phyloP scores from a whole-genome alignment of 2,888 invertebrate species.

The Eilema caniola region DNA sequence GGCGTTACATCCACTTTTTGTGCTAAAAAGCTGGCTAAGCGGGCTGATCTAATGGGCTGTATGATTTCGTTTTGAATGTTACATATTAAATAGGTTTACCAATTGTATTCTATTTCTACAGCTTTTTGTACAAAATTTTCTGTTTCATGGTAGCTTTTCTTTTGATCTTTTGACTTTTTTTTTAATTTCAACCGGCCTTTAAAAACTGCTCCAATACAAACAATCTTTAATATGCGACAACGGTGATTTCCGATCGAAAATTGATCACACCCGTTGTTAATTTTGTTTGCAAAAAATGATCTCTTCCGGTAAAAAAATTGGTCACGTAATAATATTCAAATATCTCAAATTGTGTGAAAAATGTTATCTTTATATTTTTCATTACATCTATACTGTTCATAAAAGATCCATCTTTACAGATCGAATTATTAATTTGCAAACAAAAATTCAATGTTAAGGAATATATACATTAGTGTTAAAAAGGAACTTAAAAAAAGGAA shows the following conservation, averaged over 20 bases:
- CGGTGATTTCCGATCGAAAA: not conserved
- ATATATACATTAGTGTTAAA: too few species aligned
- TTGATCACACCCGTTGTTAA: not conserved
- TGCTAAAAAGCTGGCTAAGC: not conserved
- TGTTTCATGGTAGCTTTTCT: not conserved
- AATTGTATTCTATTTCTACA: not conserved
- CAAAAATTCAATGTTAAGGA: too few species aligned
- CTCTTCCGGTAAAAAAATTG: not conserved
- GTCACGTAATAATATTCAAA: not conserved
- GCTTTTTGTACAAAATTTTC: not conserved
- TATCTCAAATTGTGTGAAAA: too few species aligned
- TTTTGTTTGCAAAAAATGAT: not conserved
- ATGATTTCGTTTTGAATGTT: not conserved
- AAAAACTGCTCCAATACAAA: not conserved
- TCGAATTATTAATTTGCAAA: too few species aligned
- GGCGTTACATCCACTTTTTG: not conserved
- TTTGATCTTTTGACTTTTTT: not conserved
- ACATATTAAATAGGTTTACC: not conserved
- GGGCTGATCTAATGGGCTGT: not conserved
- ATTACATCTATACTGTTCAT: too few species aligned
- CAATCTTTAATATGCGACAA: not conserved
- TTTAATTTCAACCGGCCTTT: too few species aligned
- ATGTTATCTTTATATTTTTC: too few species aligned
- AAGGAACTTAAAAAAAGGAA: too few species aligned
- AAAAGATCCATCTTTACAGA: too few species aligned